Base-by-base conservation (phyloP, 2,113 vertebrate genomes). In the Pedionomus torquatus region DNA sequence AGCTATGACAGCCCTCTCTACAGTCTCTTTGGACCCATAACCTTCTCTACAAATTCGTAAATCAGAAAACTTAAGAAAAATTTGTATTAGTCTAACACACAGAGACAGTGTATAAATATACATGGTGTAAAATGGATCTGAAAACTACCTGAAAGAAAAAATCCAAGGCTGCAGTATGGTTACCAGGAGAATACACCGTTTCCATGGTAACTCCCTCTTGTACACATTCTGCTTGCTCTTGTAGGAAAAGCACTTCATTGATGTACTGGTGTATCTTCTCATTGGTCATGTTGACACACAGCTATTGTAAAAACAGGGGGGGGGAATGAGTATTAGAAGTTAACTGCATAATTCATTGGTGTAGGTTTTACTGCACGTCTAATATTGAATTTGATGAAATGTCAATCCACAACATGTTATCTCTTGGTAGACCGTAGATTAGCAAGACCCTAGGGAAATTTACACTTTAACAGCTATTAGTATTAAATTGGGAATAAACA, bases 281-380 rank as follows among this genome's bases (percentile, higher is more conserved):
- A 43, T 99, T 99, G 98, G 98, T 99, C 99, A 99, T 99, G 98
- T 99, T 99, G 98, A 99, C 98, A 95, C 99, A 99, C 63, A 99
- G 98, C 99, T 99, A 94, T 96, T 96, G 77, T 74, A 75, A 92
- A 78, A 91, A 3, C 7, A 89, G 87, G 13, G 30, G 79, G 88
- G 43, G 41, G 74, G 84, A 92, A 76, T 0, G 2, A 90, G 77
- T 57, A 80, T 98, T 52, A 94, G 68, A 96, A 4, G 13, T 76
- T 97, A 83, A 96, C 35, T 90, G 63, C 80, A 28, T 85, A 87
- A 96, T 63, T 83, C 4, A 31, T 37, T 0, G 0, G 17, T 46
- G 43, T 39, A 70, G 65, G 33, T 80, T 39, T 69, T 39, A 72
- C 35, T 74, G 64, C 61, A 76, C 1, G 1, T 63, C 28, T 70